Base-by-base conservation (phyloP, 2,888 invertebrate species). In the Abrostola triplasia region DNA sequence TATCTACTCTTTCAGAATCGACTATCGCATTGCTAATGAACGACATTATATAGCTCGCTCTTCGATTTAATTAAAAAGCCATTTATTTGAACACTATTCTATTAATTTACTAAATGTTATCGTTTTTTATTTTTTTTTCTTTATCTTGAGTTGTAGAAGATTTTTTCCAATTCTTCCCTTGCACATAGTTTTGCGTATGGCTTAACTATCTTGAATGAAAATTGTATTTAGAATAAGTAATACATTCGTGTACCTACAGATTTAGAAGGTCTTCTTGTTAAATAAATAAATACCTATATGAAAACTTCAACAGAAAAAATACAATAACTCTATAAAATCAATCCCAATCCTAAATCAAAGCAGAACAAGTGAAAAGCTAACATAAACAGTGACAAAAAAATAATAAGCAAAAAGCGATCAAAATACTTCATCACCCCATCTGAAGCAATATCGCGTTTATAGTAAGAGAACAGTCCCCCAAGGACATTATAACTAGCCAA, bases 401-500 rank as follows among this genome's bases (percentile, higher is more conserved):
- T 88, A 86, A 87, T 90, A 89, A 88, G 82, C 87, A 89, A 85
- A 88, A 89, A 90, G 86, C 85, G 84, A 81, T 81, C 74, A 79
- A 90, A 89, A 66, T 87, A 86, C 79, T 78, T 76, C 75, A 76
- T 73, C 80, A 76, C 81, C 84, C 84, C 85, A 84, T 84, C 82
- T 82, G 79, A 54, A 57, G 84, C 88, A 85, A 89, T 91, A 91
- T 91, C 91, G 86, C 90, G 87, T 88, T 90, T 88, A 88, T 88
- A 89, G 89, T 90, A 87, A 85, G 80, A 82, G 87, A 89, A 90
- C 88, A 87, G 86, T 89, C 87, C 93, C 93, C 90, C 65, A 85
- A 84, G 92, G 89, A 85, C 86, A 82, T 87, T 90, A 86, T 91
- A 90, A 93, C 90, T 92, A 87, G 90, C 92, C 93, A 90, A 93